phyloP scores from a whole-genome alignment of 2,113 vertebrate species.

The Protobothrops flavoviridis region DNA sequence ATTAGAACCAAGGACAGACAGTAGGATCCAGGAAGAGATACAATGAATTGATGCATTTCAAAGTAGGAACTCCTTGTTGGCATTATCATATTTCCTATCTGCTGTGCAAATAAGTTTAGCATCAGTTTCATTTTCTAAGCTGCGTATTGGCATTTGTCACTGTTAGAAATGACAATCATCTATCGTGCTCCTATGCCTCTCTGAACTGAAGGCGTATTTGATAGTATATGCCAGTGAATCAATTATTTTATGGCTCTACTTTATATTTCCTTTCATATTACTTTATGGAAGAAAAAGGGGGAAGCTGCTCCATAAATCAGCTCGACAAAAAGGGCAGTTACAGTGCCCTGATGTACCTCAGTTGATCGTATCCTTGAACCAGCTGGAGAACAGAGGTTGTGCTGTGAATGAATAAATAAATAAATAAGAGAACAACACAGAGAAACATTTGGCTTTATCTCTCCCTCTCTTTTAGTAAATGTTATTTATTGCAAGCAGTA shows the following conservation, averaged over 20 bases:
- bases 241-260: conserved; percentile 65
- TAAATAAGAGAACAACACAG: neutral
- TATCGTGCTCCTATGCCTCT: conserved; percentile 56
- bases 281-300: conserved; percentile 49
- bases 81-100: conserved; percentile 40
- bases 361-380: conserved; percentile 51
- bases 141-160: conserved; percentile 57
- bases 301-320: conserved; percentile 60
- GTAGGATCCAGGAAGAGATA: neutral
- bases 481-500: conserved; percentile 32
- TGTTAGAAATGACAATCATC: conserved; percentile 61
- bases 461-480: neutral
- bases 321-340: conserved; percentile 39
- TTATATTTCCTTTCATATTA: conserved; percentile 62
- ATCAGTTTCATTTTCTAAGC: conserved; percentile 52
- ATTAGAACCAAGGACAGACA: conserved; percentile 43
- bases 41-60: conserved; percentile 32
- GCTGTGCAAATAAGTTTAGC: conserved; percentile 45
- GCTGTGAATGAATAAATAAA: conserved; percentile 55
- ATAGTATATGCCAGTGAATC: conserved; percentile 58
- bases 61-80: conserved; percentile 20
- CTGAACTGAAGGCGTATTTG: conserved; percentile 60
- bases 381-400: conserved; percentile 40
- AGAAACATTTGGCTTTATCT: conserved; percentile 29
- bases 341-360: conserved; percentile 29